Base-by-base conservation (phyloP, 2,888 invertebrate species). In the Dynastes hyllus region DNA sequence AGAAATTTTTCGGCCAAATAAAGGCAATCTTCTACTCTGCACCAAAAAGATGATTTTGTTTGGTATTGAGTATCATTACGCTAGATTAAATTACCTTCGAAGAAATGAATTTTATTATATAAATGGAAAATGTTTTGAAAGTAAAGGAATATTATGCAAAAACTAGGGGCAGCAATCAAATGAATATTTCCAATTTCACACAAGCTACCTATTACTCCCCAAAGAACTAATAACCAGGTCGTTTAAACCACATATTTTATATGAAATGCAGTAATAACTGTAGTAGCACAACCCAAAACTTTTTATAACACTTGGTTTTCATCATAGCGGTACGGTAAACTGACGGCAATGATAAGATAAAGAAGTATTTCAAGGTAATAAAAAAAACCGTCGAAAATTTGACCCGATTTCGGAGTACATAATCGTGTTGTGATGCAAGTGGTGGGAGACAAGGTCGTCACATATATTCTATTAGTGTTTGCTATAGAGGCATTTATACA, bases 281-380 rank as follows among this genome's bases (percentile, higher is more conserved):
- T 4, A 58, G 22, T 22, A 22, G 55, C 8, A 58, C 8, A 58
- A 16, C 22, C 22, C 22, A 58, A 58, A 22, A 11, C 63, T 32
- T 29, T 29, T 3, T 29, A 32, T 63, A 29, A 61, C 13, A 13
- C 13, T 32, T 63, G 9, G 0, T 29, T 63, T 63, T 29, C 40
- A 5, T 16, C 13, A 51, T 13, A 51, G 13, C 69, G 50, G 27
- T 22, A 50, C 51, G 22, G 69, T 69, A 40, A 67, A 58, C 51
- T 45, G 40, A 13, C 61, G 37, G 55, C 50, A 37, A 9, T 29
- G 73, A 75, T 75, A 75, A 75, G 73, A 75, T 75, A 75, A 75
- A 61, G 61, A 75, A 75, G 40, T 75, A 45, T 75, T 75, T 75
- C 61, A 75, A 75, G 73, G 73, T 58, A 61, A 75, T 75, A 75